These are phyloP conservation scores for Diarsia brunnea DNA, from an alignment of 2,888 invertebrate genomes.

Conservation along the genomic window DNA sequence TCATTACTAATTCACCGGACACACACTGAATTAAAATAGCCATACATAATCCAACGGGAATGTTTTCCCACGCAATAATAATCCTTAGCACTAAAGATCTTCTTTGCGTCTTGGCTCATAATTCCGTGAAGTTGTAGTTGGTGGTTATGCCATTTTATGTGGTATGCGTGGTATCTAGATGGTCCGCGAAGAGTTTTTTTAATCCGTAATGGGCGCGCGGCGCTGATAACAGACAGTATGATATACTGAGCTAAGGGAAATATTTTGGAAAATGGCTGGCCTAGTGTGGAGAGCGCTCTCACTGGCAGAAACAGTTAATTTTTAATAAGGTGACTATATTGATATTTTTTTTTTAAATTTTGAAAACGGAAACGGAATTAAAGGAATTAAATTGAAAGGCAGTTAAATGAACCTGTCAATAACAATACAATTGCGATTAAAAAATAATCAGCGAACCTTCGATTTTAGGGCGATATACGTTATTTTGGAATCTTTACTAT, in stretches of 20 bases:
- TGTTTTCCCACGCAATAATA: constrained; percentile 19
- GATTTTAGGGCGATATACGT: not conserved
- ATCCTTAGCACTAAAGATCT: not conserved
- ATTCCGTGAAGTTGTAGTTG: constrained; percentile 42
- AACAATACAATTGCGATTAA: not conserved
- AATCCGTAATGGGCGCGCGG: constrained; percentile 84
- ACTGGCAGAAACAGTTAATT: not conserved
- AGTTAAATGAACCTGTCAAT: not conserved
- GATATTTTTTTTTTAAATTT: too few species aligned
- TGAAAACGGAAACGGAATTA: not conserved
- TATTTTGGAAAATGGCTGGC: constrained; percentile 70
- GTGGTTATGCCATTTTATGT: constrained; percentile 42
- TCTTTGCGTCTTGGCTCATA: not conserved
- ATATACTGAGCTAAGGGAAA: constrained; percentile 76
- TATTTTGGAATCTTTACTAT: not conserved
- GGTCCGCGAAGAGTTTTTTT: constrained; percentile 86
- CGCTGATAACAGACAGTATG: constrained; percentile 83
- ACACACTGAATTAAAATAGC: constrained; percentile 82
- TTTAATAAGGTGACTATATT: not conserved
- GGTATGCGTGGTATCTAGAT: constrained; percentile 77
- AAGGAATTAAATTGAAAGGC: not conserved
- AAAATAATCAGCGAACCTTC: not conserved
- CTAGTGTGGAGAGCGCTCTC: constrained; percentile 66
- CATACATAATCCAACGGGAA: constrained; percentile 63
- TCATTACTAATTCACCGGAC: constrained; percentile 86